Evolutionary conservation across 2,888 invertebrate species (phyloP).

Genomic region (Mellilla xanthometata): DNA sequence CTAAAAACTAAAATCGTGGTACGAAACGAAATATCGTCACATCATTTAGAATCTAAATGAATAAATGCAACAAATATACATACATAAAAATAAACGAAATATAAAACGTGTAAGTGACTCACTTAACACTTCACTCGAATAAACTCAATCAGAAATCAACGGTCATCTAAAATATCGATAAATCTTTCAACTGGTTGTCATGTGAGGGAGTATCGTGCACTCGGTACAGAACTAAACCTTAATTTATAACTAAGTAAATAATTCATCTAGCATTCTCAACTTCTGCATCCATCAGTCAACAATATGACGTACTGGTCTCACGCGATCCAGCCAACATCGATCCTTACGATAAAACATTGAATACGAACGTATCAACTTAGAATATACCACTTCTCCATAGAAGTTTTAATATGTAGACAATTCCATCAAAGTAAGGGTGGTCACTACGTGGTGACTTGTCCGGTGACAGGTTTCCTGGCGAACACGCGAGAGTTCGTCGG

Average conservation of each 20-base stretch:
- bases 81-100: slow-evolving; percentile 40
- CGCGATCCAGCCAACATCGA: slow-evolving; percentile 1
- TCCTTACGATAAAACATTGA: slow-evolving; percentile 7
- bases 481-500: slow-evolving; percentile 50
- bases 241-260: slow-evolving; percentile 1
- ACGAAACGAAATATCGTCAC: slow-evolving; percentile 35
- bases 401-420: slow-evolving; percentile 4
- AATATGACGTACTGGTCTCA: neutral
- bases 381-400: slow-evolving; percentile 6
- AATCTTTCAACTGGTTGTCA: slow-evolving; percentile 24
- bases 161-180: slow-evolving; percentile 29
- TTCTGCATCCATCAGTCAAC: slow-evolving; percentile 1
- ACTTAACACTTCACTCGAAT: slow-evolving; percentile 43
- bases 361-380: slow-evolving; percentile 11
- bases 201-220: slow-evolving; percentile 17
- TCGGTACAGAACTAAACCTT: slow-evolving; percentile 15
- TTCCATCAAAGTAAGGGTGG: slow-evolving; percentile 1
- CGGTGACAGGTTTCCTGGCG: slow-evolving; percentile 55
- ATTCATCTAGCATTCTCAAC: slow-evolving; percentile 7
- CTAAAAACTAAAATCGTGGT: slow-evolving; percentile 52
- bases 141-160: slow-evolving; percentile 38
- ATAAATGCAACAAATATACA: slow-evolving; percentile 79
- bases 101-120: slow-evolving; percentile 37
- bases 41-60: slow-evolving; percentile 41
- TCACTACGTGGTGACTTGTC: slow-evolving; percentile 51